phyloP scores from a whole-genome alignment of 2,797 vertebrate genomes.

The Sebastes steindachneri region DNA sequence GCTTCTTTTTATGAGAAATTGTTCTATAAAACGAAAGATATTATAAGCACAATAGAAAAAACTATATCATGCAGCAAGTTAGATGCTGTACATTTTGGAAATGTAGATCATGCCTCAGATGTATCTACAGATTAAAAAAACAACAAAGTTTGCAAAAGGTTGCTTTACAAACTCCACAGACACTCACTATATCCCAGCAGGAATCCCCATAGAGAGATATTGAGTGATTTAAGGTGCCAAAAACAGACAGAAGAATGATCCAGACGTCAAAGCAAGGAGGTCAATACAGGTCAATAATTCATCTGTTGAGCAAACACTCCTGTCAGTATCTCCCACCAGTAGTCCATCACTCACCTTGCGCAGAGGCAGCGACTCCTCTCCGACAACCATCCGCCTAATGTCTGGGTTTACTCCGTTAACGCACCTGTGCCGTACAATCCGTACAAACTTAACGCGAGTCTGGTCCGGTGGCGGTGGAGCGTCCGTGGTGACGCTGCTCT shows the following conservation, averaged over 20 bases:
- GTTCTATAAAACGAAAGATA: background rate
- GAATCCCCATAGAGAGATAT: background rate
- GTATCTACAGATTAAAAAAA: background rate
- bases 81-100: background rate
- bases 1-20: background rate
- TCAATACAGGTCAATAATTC: background rate
- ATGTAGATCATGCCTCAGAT: background rate
- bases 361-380: conserved; percentile 71
- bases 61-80: background rate
- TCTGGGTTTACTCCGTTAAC: conserved; percentile 41
- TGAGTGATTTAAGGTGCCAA: background rate
- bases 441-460: conserved; percentile 47
- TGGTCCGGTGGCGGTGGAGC: background rate
- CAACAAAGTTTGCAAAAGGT: conserved; percentile 30
- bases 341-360: conserved; percentile 75
- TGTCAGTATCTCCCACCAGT: background rate
- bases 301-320: conserved; percentile 32
- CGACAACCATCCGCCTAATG: conserved; percentile 73
- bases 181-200: background rate
- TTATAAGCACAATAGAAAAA: background rate
- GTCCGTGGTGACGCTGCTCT: background rate
- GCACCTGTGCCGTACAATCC: conserved; percentile 74
- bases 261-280: background rate
- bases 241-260: background rate
- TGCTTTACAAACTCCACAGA: background rate